Conservation (phyloP, 2,888 invertebrate genomes). For the Melinopterus prodromus region DNA sequence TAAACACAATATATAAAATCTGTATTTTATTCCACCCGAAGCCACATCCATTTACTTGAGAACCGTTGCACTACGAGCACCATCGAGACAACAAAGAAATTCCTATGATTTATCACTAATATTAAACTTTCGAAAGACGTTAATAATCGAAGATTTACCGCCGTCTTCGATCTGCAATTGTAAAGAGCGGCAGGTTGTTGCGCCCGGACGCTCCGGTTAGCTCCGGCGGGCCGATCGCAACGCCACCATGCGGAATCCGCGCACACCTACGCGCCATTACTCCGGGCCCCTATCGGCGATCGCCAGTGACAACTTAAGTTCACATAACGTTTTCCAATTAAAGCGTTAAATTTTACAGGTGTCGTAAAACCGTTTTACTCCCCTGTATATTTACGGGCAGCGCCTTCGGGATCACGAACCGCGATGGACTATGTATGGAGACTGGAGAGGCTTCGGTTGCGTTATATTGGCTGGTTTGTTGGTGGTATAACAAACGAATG, state of each 20-base stretch:
- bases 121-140: constrained; percentile 4
- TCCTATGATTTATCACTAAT: neutral
- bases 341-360: constrained; percentile 4
- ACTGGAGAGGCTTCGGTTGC: neutral
- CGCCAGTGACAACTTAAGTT: neutral
- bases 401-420: neutral
- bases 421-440: neutral
- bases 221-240: neutral
- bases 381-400: neutral
- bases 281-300: neutral
- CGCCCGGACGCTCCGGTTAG: neutral
- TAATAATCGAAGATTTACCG: neutral
- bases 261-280: neutral
- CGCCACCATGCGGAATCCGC: neutral
- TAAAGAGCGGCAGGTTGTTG: neutral
- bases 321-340: constrained; percentile 4
- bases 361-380: constrained; percentile 4
- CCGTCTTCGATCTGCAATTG: neutral
- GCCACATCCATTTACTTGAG: neutral
- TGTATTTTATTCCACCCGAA: neutral
- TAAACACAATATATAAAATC: neutral
- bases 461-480: neutral
- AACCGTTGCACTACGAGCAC: neutral
- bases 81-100: neutral
- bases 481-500: neutral